A percentile compares a stretch with the other conserved stretches of the same genome.
Conservation (phyloP, 2,113 vertebrate species). For the Gorilla gorilla region DNA sequence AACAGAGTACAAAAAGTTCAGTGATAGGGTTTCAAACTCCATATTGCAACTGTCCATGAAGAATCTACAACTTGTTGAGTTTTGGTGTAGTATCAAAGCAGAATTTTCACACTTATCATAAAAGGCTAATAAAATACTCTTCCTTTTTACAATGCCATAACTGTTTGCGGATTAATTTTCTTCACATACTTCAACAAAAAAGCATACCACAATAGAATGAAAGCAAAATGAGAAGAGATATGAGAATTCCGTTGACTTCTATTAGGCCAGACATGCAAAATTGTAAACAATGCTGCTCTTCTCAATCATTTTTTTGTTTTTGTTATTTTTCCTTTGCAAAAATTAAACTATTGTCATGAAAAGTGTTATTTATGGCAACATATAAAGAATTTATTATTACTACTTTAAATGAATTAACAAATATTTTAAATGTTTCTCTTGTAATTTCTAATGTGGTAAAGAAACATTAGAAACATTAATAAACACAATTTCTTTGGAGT, state of each 20-base stretch:
- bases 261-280: neutral
- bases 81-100: neutral
- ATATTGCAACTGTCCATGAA: neutral
- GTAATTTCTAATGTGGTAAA: slow-evolving; percentile 8
- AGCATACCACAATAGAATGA: neutral
- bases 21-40: neutral
- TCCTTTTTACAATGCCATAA: neutral
- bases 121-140: neutral
- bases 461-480: neutral
- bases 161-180: neutral
- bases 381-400: neutral
- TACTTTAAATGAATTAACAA: slow-evolving; percentile 33
- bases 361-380: neutral
- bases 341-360: neutral
- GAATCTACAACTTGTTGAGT: neutral
- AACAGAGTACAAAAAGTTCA: neutral
- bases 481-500: neutral
- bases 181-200: neutral
- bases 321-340: neutral
- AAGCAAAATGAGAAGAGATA: neutral
- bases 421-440: neutral
- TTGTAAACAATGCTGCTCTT: neutral
- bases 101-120: slow-evolving; percentile 1
- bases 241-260: neutral
- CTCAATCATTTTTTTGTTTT: neutral